Evolutionary conservation across 1,140 invertebrate species (phyloP).

Genomic region (Drepana arcuata): DNA sequence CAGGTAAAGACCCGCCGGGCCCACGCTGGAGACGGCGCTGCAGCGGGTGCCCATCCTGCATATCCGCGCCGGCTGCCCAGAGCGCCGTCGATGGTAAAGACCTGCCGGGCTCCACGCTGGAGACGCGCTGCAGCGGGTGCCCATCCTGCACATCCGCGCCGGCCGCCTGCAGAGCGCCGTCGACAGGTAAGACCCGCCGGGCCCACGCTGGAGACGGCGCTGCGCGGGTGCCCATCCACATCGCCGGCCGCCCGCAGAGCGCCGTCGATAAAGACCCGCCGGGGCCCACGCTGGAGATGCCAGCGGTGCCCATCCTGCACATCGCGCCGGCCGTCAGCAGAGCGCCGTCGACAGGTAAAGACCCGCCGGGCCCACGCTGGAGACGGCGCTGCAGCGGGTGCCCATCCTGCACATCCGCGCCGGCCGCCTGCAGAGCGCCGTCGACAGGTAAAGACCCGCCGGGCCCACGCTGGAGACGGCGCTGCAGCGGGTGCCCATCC

Average conservation of each 20-base stretch:
- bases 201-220: not conserved
- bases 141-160: not conserved
- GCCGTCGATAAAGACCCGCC: constrained; percentile 74
- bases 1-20: not conserved
- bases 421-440: constrained; percentile 16
- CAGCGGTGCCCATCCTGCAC: not conserved
- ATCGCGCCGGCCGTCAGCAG: constrained; percentile 74
- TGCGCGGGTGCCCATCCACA: not conserved
- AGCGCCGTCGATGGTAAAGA: constrained; percentile 73
- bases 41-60: not conserved
- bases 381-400: constrained; percentile 88
- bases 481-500: constrained; percentile 86
- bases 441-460: constrained; percentile 22
- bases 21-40: not conserved
- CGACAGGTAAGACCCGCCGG: constrained; percentile 13
- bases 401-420: constrained; percentile 78
- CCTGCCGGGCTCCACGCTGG: constrained; percentile 85
- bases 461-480: constrained; percentile 72
- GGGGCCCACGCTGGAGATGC: not conserved
- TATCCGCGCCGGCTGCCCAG: too few species aligned
- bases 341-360: constrained; percentile 71
- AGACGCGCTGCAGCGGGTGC: constrained; percentile 83
- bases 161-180: constrained; percentile 8
- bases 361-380: constrained; percentile 84
- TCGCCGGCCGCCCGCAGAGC: constrained; percentile 43